A percentile compares a stretch with the other conserved stretches of the same genome.
phyloP scores from a whole-genome alignment of 2,113 vertebrate genomes.

The Psephotus haematonotus region DNA sequence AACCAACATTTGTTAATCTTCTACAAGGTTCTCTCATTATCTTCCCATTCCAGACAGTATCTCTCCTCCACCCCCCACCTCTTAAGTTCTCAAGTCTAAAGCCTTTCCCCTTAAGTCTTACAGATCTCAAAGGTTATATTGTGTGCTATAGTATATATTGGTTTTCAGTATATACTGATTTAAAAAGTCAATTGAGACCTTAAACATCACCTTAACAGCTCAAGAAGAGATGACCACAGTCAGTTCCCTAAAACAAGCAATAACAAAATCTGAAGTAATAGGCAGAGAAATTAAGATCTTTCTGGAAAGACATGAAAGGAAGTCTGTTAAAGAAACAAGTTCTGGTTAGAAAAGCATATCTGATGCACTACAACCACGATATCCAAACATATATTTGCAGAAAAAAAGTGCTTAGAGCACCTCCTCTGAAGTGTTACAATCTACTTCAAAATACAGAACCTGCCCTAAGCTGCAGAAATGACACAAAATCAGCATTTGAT shows the following conservation, averaged over 20 bases:
- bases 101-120: background rate
- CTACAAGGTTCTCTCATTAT: background rate
- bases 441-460: background rate
- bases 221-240: conserved; percentile 35
- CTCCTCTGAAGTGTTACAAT: background rate
- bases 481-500: background rate
- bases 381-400: background rate
- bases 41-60: background rate
- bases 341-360: conserved; percentile 9
- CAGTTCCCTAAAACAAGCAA: conserved; percentile 61
- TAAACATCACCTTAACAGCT: conserved; percentile 60
- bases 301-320: conserved; percentile 34
- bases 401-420: background rate
- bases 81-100: background rate
- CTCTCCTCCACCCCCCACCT: background rate
- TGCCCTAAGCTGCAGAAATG: background rate
- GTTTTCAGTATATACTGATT: background rate
- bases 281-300: conserved; percentile 20
- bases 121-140: background rate
- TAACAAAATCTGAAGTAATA: conserved; percentile 42
- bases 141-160: background rate
- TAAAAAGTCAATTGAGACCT: conserved; percentile 35
- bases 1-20: background rate
- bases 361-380: conserved; percentile 4
- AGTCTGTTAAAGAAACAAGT: conserved; percentile 1